Conservation (phyloP, 2,797 vertebrate species). For the Halcyon badia region DNA sequence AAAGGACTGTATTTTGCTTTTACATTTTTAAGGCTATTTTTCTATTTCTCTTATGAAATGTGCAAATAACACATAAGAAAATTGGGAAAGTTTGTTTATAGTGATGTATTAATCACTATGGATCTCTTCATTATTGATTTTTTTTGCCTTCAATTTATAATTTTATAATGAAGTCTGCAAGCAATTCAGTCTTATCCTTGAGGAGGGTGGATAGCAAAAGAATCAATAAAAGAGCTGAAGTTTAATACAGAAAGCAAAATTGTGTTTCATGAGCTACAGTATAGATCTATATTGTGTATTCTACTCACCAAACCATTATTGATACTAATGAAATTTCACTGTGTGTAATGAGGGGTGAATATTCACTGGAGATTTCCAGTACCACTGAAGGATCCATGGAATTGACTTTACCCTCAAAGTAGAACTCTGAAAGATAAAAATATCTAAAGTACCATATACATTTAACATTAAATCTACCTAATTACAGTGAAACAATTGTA, state of each 20-base stretch:
- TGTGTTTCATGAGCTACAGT: not conserved
- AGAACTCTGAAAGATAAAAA: not conserved
- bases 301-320: not conserved
- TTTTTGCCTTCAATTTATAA: slow-evolving; percentile 1
- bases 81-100: not conserved
- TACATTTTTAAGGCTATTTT: not conserved
- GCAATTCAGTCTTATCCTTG: slow-evolving; percentile 20
- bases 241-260: not conserved
- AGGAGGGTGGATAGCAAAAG: not conserved
- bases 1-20: slow-evolving; percentile 17
- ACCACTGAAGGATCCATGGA: not conserved
- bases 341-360: not conserved
- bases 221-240: slow-evolving; percentile 9
- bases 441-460: not conserved
- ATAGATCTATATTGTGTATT: not conserved
- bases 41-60: slow-evolving; percentile 27
- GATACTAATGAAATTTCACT: not conserved
- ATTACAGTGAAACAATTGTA: not conserved
- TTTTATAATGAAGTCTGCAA: slow-evolving; percentile 22
- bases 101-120: slow-evolving; percentile 12
- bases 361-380: not conserved
- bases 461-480: not conserved
- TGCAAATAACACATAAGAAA: not conserved
- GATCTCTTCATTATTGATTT: not conserved
- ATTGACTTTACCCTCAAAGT: not conserved